A percentile compares a stretch with the other conserved stretches of the same genome.
Evolutionary conservation across 2,113 vertebrate species (phyloP).

Genomic region (Murina feae): DNA sequence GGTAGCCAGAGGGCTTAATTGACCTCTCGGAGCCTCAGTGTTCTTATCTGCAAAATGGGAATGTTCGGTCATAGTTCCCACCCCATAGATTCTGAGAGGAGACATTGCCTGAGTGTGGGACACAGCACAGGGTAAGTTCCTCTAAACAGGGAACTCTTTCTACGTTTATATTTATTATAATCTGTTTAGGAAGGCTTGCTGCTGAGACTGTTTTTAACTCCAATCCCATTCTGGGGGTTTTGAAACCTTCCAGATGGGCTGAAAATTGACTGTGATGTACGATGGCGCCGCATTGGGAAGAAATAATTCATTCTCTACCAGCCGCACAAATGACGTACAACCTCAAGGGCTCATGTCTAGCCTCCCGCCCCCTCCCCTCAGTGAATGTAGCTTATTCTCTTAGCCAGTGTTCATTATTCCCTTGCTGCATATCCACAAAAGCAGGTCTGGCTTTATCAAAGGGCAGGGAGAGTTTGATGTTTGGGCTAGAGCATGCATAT

Average conservation of each 20-base stretch:
- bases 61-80: accelerated
- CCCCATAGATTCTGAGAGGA: neutral
- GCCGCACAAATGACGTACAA: neutral
- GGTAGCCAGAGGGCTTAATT: too few relatives aligned
- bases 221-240: neutral
- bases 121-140: neutral
- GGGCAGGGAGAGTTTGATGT: neutral
- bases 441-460: neutral
- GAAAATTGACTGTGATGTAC: constrained; percentile 57
- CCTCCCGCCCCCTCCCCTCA: neutral
- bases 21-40: neutral
- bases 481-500: neutral
- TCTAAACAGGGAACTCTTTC: neutral
- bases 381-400: neutral
- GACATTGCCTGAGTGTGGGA: neutral
- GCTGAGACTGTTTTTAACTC: neutral
- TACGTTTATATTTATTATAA: neutral
- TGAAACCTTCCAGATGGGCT: constrained; percentile 67
- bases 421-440: neutral
- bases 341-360: neutral
- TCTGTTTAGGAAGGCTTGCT: constrained; percentile 13
- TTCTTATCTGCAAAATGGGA: neutral
- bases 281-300: constrained; percentile 25
- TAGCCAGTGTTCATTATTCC: neutral
- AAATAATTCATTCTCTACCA: constrained; percentile 48